Conservation (phyloP, 2,113 vertebrate species). For the Seriola aureovittata region DNA sequence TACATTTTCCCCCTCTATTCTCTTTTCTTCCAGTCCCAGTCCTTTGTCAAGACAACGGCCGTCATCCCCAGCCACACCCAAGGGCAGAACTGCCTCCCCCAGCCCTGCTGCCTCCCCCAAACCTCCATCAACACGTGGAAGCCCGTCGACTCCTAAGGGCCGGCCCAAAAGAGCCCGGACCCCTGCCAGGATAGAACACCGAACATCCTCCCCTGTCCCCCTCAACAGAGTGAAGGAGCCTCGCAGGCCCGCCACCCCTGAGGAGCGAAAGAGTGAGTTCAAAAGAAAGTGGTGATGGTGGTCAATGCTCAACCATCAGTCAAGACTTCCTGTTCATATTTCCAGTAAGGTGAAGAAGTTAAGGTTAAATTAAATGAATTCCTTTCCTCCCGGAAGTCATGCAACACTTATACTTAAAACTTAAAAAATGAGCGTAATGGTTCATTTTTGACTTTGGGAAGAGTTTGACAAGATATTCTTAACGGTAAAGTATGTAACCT, state of each 20-base stretch:
- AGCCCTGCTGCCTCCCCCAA: constrained; percentile 85
- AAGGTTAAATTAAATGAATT: background rate
- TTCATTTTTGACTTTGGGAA: no score
- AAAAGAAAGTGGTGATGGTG: background rate
- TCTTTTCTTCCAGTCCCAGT: constrained; percentile 80
- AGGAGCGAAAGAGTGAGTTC: constrained; percentile 76
- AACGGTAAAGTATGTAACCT: no score
- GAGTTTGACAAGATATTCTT: background rate
- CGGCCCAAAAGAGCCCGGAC: constrained; percentile 86
- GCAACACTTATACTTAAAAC: background rate
- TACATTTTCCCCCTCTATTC: background rate
- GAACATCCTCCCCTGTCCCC: constrained; percentile 75
- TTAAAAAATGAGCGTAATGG: background rate
- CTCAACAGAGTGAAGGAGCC: constrained; percentile 80
- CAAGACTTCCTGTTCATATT: background rate
- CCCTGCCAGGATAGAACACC: constrained; percentile 72
- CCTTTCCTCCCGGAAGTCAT: no score
- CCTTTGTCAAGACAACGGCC: constrained; percentile 88
- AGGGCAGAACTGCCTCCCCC: constrained; percentile 86
- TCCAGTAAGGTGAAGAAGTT: background rate
- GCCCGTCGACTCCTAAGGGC: constrained; percentile 86
- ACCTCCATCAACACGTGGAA: constrained; percentile 82
- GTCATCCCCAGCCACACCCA: constrained; percentile 86
- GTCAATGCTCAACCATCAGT: background rate
- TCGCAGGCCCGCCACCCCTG: constrained; percentile 69